These are phyloP conservation scores for Sander lucioperca DNA, from an alignment of 2,113 vertebrate genomes.

Conservation along the genomic window DNA sequence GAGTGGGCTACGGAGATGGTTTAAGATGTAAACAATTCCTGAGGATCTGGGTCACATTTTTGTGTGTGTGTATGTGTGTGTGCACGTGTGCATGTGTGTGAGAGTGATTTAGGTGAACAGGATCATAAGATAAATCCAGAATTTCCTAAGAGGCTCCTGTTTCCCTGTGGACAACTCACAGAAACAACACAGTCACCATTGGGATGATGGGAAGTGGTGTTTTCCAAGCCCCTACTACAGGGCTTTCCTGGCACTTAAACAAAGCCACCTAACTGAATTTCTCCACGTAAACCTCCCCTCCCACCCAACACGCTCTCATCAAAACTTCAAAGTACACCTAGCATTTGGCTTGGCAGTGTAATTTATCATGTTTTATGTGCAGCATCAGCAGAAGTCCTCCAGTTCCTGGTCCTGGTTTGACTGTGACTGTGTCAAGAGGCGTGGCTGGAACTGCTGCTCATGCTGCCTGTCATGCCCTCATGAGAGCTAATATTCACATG, in stretches of 20 bases:
- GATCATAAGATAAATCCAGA: slow-evolving; percentile 57
- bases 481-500: slow-evolving; percentile 57
- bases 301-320: not conserved
- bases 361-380: slow-evolving; percentile 37
- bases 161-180: slow-evolving; percentile 59
- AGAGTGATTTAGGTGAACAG: slow-evolving; percentile 19
- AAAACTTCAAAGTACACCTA: slow-evolving; percentile 58
- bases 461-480: slow-evolving; percentile 44
- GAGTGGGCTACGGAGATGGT: slow-evolving; percentile 50
- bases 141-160: slow-evolving; percentile 45
- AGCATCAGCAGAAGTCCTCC: slow-evolving; percentile 58
- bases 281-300: slow-evolving; percentile 16
- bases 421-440: slow-evolving; percentile 53
- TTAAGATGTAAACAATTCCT: slow-evolving; percentile 72
- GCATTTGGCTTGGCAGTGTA: slow-evolving; percentile 55
- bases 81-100: slow-evolving; percentile 32
- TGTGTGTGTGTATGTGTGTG: not conserved
- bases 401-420: slow-evolving; percentile 48
- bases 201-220: slow-evolving; percentile 54
- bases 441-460: slow-evolving; percentile 55
- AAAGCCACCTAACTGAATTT: slow-evolving; percentile 54
- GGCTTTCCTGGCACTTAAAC: slow-evolving; percentile 56
- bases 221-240: slow-evolving; percentile 37
- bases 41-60: slow-evolving; percentile 63
- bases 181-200: slow-evolving; percentile 55